A percentile compares a stretch with the other conserved stretches of the same genome.
phyloP scores from a whole-genome alignment of 2,888 invertebrate species.

The Drosophila neonasuta region DNA sequence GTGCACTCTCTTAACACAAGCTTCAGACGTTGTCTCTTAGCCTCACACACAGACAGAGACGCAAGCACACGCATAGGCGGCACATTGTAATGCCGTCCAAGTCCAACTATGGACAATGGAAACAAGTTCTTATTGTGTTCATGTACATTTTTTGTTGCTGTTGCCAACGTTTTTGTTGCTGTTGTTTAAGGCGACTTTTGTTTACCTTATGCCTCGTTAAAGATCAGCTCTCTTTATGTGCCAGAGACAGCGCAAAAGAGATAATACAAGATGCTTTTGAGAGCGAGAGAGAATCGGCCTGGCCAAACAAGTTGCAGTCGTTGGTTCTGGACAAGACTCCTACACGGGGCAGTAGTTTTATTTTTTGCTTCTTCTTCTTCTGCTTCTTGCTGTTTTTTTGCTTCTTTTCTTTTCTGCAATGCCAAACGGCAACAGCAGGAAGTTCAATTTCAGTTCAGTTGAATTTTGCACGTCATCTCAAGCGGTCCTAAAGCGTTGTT shows the following conservation, averaged over 20 bases:
- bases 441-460: slow-evolving; percentile 77
- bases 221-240: slow-evolving; percentile 50
- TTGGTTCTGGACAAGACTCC: slow-evolving; percentile 50
- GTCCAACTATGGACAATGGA: slow-evolving; percentile 70
- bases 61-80: slow-evolving; percentile 3
- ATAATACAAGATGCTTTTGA: not conserved
- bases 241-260: slow-evolving; percentile 8
- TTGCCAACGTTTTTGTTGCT: slow-evolving; percentile 39
- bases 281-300: slow-evolving; percentile 28
- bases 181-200: slow-evolving; percentile 66
- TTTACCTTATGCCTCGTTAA: slow-evolving; percentile 71
- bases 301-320: slow-evolving; percentile 67
- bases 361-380: slow-evolving; percentile 15
- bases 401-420: slow-evolving; percentile 54
- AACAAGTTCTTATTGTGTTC: slow-evolving; percentile 65
- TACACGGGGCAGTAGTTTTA: slow-evolving; percentile 50
- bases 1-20: slow-evolving; percentile 45
- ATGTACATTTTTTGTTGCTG: slow-evolving; percentile 29
- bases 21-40: slow-evolving; percentile 20
- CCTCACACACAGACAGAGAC: not conserved
- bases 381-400: not conserved
- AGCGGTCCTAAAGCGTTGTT: slow-evolving; percentile 57
- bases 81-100: slow-evolving; percentile 38
- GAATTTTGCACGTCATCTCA: slow-evolving; percentile 78
- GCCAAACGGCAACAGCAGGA: slow-evolving; percentile 69